phyloP scores from a whole-genome alignment of 1,140 invertebrate genomes.

The Hormaphis cornu region DNA sequence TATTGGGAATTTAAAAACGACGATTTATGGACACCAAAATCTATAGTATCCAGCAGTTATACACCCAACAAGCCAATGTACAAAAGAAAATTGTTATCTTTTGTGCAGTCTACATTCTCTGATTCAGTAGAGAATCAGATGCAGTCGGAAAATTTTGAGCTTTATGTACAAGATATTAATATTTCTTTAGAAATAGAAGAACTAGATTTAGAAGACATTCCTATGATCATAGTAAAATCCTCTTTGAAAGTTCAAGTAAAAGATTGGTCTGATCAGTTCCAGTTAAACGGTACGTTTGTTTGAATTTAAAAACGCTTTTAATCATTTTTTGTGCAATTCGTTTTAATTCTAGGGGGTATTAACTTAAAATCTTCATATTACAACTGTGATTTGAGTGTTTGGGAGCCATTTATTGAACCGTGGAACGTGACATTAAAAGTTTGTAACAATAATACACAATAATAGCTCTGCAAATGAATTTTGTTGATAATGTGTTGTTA shows the following conservation, averaged over 20 bases:
- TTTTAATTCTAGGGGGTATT: slow-evolving; percentile 43
- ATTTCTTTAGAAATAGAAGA: slow-evolving; percentile 23
- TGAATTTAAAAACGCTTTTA: neutral
- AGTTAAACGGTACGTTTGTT: slow-evolving; percentile 36
- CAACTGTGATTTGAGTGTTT: slow-evolving; percentile 59
- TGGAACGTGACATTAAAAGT: slow-evolving; percentile 54
- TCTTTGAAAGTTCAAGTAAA: slow-evolving; percentile 50
- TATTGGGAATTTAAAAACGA: slow-evolving; percentile 40
- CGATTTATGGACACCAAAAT: slow-evolving; percentile 67
- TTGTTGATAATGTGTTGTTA: neutral
- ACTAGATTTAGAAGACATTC: slow-evolving; percentile 17
- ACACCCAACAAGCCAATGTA: neutral
- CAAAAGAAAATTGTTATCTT: neutral
- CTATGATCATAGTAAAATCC: slow-evolving; percentile 43
- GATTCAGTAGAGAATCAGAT: slow-evolving; percentile 7
- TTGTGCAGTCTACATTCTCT: neutral
- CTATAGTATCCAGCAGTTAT: slow-evolving; percentile 43
- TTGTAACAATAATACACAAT: slow-evolving; percentile 51
- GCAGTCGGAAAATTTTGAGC: slow-evolving; percentile 17
- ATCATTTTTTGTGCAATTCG: neutral
- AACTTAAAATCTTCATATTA: slow-evolving; percentile 63
- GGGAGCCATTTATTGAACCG: slow-evolving; percentile 73
- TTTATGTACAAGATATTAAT: slow-evolving; percentile 14
- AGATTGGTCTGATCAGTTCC: slow-evolving; percentile 56
- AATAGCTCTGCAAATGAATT: neutral